Conservation (phyloP, 23 tunicate species). For the Styela plicata region DNA sequence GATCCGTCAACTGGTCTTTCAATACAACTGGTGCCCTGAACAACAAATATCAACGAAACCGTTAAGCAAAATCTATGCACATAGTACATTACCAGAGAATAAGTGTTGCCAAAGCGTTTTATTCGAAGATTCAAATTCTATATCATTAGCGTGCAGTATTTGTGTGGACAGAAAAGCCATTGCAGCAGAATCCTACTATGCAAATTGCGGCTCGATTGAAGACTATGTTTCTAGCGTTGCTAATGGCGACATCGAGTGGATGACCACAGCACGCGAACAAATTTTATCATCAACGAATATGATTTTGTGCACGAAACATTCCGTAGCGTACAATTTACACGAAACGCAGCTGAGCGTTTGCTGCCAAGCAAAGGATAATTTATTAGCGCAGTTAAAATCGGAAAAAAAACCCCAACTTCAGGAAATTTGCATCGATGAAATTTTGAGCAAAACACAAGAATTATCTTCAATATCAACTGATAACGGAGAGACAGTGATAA, state of each 20-base stretch:
- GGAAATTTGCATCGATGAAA: background rate
- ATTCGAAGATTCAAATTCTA: background rate
- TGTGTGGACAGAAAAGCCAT: background rate
- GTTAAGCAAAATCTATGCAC: background rate
- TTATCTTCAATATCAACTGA: background rate
- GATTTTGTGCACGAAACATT: background rate
- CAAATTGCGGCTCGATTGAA: background rate
- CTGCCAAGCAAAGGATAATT: background rate
- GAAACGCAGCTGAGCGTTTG: background rate
- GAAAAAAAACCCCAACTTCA: background rate
- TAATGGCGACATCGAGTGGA: background rate
- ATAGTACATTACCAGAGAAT: background rate
- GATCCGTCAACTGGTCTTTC: background rate
- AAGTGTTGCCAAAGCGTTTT: background rate
- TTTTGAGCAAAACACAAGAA: background rate
- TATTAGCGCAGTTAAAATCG: background rate
- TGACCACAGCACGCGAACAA: background rate
- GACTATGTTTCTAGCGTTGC: background rate
- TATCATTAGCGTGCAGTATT: background rate
- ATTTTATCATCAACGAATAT: background rate
- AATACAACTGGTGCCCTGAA: background rate
- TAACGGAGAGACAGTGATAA: background rate
- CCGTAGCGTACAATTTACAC: background rate
- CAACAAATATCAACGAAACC: background rate
- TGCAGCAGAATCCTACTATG: background rate